Base-by-base conservation (phyloP, 2,888 invertebrate genomes). In the Andrena camellia region DNA sequence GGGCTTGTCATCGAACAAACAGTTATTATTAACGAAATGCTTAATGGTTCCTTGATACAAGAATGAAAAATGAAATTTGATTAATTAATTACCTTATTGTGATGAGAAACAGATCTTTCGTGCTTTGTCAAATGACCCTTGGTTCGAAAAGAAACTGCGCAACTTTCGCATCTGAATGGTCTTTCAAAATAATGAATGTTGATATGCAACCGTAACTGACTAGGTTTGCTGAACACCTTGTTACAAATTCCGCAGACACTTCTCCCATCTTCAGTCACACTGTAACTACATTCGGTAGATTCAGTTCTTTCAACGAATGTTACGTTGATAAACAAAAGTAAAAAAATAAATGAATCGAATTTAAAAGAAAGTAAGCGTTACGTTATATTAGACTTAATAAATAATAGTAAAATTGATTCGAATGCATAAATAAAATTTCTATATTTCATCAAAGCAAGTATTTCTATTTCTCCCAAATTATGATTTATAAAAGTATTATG, bases 171-270 rank as follows among this genome's bases (percentile, higher is more conserved):
- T 87, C 98, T 96, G 93, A 97, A 98, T 70, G 98, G 98, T 83
- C 98, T 95, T 94, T 99, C 99, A 95, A 99, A 97, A 91, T 98
- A 98, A 94, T 99, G 99, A 88, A 99, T 98, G 94, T 99, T 99
- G 94, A 98, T 97, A 94, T 99, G 99, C 84, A 99, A 95, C 85
- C 97, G 96, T 84, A 99, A 95, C 92, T 99, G 98, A 83, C 98
- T 98, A 81, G 98, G 97, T 94, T 99, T 98, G 83, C 97, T 97
- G 94, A 99, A 99, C 72, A 97, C 97, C 94, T 99, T 98, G 88
- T 97, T 97, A 94, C 99, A 99, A 91, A 99, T 97, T 75, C 96
- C 96, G 92, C 98, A 98, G 48, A 97, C 96, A 88, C 97, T 96
- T 74, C 97, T 96, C 0, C 97, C 97, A 90, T 97, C 97, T 91